Percentiles rank a stretch among this genome's conserved stretches.
Evolutionary conservation across 2,797 vertebrate species (phyloP).

Genomic region (Siniperca undulata): DNA sequence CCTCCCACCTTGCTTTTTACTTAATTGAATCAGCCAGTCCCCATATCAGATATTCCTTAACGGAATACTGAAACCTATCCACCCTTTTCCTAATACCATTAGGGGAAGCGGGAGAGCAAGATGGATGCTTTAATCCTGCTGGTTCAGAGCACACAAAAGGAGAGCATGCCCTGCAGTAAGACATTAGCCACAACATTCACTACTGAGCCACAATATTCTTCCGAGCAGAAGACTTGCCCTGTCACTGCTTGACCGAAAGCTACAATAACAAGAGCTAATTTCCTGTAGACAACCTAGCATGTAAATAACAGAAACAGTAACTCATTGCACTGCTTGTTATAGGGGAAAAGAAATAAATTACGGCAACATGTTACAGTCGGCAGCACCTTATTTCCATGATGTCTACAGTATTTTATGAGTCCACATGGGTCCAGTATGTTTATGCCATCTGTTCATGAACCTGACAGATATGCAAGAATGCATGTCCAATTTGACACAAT

Average conservation of each 20-base stretch:
- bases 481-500: conserved; percentile 77
- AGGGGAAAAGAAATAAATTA: conserved; percentile 44
- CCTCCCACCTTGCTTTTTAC: conserved; percentile 81
- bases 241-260: conserved; percentile 69
- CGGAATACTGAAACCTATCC: conserved; percentile 85
- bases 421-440: conserved; percentile 41
- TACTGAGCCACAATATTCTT: conserved; percentile 58
- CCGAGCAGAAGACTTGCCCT: conserved; percentile 56
- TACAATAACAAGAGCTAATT: conserved; percentile 75
- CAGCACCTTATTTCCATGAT: conserved; percentile 64
- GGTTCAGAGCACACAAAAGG: conserved; percentile 80
- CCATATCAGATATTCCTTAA: conserved; percentile 86
- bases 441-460: conserved; percentile 57
- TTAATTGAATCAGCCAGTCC: conserved; percentile 85
- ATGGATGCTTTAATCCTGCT: conserved; percentile 85
- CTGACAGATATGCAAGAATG: conserved; percentile 59
- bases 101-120: conserved; percentile 78
- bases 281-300: conserved; percentile 56
- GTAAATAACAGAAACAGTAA: conserved; percentile 62
- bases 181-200: conserved; percentile 80
- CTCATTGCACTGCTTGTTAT: conserved; percentile 52
- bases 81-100: conserved; percentile 85
- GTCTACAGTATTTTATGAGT: conserved; percentile 55
- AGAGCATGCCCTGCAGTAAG: conserved; percentile 75
- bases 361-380: conserved; percentile 56